Percentiles rank a stretch among this genome's conserved stretches.
These are phyloP conservation scores for Ectemnius cavifrons DNA, from an alignment of 2,888 invertebrate genomes.

Conservation along the genomic window DNA sequence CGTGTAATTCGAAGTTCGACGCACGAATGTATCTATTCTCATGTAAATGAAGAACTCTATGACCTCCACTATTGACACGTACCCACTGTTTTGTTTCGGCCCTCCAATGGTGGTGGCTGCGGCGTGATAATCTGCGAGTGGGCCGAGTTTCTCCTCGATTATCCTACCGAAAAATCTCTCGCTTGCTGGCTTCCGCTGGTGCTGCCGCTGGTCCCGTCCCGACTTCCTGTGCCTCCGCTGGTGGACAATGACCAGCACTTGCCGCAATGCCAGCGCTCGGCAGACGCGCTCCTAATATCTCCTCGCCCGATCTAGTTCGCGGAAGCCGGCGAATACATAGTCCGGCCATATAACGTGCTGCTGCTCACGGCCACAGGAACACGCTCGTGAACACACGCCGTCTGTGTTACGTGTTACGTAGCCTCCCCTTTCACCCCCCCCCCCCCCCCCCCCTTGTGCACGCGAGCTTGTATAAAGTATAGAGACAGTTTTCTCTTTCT, in stretches of 20 bases:
- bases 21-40: too few relatives aligned
- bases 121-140: slow-evolving; percentile 44
- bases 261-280: slow-evolving; percentile 66
- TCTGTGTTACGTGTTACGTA: slow-evolving; percentile 23
- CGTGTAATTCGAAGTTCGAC: too few relatives aligned
- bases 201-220: slow-evolving; percentile 33
- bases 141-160: slow-evolving; percentile 66
- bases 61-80: neutral
- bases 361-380: slow-evolving; percentile 29
- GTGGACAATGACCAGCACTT: slow-evolving; percentile 74
- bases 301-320: slow-evolving; percentile 72
- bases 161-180: slow-evolving; percentile 70
- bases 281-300: slow-evolving; percentile 70
- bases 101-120: neutral
- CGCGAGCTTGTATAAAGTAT: slow-evolving; percentile 7
- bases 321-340: slow-evolving; percentile 66
- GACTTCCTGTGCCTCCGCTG: slow-evolving; percentile 67
- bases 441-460: slow-evolving; percentile 6
- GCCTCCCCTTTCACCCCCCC: neutral
- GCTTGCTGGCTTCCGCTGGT: slow-evolving; percentile 24
- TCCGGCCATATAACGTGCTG: slow-evolving; percentile 41
- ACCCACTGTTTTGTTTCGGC: neutral
- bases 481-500: neutral
- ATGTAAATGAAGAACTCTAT: too few relatives aligned
- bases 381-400: slow-evolving; percentile 19